Evolutionary conservation across 2,888 invertebrate species (phyloP).

Genomic region (Poecilobothrus nobilitatus): DNA sequence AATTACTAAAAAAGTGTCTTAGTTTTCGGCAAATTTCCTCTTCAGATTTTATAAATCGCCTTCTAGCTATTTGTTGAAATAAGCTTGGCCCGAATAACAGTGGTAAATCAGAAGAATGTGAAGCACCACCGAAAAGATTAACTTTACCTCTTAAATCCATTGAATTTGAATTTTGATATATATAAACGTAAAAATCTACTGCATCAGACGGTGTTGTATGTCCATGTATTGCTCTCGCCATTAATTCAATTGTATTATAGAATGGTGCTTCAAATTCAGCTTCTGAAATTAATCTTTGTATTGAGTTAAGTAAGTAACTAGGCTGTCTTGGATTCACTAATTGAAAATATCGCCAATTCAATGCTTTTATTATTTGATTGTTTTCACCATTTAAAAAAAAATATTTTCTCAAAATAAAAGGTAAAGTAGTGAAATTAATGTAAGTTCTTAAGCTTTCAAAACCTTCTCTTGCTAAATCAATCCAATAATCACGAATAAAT

Average conservation of each 20-base stretch:
- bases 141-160: constrained; percentile 43
- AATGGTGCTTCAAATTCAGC: constrained; percentile 40
- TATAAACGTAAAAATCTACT: constrained; percentile 33
- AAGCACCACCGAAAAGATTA: constrained; percentile 49
- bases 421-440: constrained; percentile 51
- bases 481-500: constrained; percentile 52
- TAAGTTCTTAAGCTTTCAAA: constrained; percentile 49
- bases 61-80: constrained; percentile 56
- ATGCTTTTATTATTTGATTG: constrained; percentile 31
- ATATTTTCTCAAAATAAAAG: constrained; percentile 48
- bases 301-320: constrained; percentile 33
- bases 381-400: constrained; percentile 30
- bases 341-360: constrained; percentile 40
- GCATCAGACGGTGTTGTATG: not conserved
- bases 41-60: constrained; percentile 53
- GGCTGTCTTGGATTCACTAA: constrained; percentile 20
- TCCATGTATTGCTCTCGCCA: constrained; percentile 21
- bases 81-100: constrained; percentile 58
- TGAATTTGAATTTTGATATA: constrained; percentile 38
- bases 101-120: constrained; percentile 58
- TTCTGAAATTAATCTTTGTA: constrained; percentile 41
- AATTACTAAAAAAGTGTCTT: constrained; percentile 47
- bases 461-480: constrained; percentile 51
- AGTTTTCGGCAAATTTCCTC: constrained; percentile 49
- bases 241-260: constrained; percentile 32